These are phyloP conservation scores for Crotalus viridis DNA, from an alignment of 2,113 vertebrate genomes.

Conservation along the genomic window DNA sequence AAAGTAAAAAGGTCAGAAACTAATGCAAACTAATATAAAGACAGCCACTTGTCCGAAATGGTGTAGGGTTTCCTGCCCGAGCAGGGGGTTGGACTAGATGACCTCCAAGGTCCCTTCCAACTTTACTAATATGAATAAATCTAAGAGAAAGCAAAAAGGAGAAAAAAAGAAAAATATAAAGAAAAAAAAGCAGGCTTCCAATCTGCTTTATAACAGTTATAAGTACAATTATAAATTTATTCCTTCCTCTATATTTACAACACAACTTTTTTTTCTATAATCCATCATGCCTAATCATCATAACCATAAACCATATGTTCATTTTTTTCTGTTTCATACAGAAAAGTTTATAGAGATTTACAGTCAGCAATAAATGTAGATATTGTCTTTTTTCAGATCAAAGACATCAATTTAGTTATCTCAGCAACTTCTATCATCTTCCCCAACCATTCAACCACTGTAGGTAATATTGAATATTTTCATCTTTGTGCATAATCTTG, in stretches of 20 bases:
- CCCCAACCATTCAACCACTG: background rate
- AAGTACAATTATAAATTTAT: background rate
- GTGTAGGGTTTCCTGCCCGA: too few relatives aligned
- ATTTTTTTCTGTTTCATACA: background rate
- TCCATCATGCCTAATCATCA: background rate
- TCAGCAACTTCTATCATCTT: background rate
- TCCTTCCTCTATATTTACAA: background rate
- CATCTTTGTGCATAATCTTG: background rate
- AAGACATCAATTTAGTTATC: background rate
- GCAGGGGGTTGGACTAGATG: too few relatives aligned
- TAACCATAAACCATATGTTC: background rate
- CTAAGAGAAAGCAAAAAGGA: background rate
- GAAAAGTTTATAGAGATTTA: background rate
- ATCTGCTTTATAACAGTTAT: background rate
- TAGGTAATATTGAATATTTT: background rate
- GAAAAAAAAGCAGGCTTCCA: background rate
- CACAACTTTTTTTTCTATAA: background rate
- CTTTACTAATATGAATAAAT: background rate
- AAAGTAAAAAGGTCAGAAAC: background rate
- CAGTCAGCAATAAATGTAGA: background rate
- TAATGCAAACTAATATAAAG: background rate
- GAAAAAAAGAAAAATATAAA: background rate
- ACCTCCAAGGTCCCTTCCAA: too few relatives aligned
- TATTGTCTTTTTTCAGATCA: background rate
- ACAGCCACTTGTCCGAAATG: too few relatives aligned